Conservation (phyloP, 2,888 invertebrate species). For the Drosophila siamana region DNA sequence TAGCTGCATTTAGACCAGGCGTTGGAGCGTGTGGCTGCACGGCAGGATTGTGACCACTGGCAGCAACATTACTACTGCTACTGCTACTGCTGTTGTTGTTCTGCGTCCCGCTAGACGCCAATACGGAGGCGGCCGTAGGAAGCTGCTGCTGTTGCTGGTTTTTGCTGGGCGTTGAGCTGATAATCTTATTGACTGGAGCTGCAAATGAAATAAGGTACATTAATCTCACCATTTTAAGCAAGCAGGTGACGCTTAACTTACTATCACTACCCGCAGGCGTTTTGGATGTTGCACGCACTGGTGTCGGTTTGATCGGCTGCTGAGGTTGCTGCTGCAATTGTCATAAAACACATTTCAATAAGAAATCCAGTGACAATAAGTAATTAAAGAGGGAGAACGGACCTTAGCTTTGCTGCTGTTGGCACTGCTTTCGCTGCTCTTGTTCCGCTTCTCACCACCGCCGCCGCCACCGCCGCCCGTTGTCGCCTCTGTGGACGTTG, state of each 20-base stretch:
- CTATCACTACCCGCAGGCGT: conserved; percentile 86
- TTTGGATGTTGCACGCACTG: conserved; percentile 88
- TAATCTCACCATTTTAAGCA: background rate
- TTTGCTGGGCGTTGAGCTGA: conserved; percentile 86
- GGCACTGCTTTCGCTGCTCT: conserved; percentile 87
- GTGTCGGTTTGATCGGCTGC: conserved; percentile 94
- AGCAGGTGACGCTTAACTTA: conserved; percentile 41
- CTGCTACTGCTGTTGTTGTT: conserved; percentile 59
- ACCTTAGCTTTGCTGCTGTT: conserved; percentile 86
- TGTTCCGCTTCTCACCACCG: conserved; percentile 60
- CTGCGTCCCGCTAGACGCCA: conserved; percentile 62
- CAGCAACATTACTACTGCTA: conserved; percentile 56
- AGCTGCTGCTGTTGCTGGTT: conserved; percentile 81
- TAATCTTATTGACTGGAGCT: conserved; percentile 81
- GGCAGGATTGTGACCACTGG: conserved; percentile 76
- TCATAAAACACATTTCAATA: background rate
- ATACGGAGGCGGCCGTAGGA: conserved; percentile 80
- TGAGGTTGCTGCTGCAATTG: conserved; percentile 72
- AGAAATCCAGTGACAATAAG: background rate
- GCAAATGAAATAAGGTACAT: background rate
- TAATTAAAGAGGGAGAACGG: conserved; percentile 49
- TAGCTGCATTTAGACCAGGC: conserved; percentile 81
- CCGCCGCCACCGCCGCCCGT: conserved; percentile 47
- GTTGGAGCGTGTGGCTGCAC: conserved; percentile 83
- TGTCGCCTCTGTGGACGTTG: conserved; percentile 68